A percentile compares a stretch with the other conserved stretches of the same genome.
Conservation (phyloP, 2,113 vertebrate species). For the Pseudorhombus dupliciocellatus region DNA sequence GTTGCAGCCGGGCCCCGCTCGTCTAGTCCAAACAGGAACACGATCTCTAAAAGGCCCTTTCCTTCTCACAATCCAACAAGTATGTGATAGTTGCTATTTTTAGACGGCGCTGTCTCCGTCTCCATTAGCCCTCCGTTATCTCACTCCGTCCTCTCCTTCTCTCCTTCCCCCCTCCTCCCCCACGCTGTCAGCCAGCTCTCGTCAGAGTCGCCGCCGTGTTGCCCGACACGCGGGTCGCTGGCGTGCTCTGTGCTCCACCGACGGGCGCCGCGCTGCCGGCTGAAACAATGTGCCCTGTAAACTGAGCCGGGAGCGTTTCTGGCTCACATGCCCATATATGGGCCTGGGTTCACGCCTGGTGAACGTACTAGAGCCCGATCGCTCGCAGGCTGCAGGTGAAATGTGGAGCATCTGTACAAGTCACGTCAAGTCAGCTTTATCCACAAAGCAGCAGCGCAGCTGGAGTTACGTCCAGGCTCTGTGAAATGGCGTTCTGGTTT, state of each 20-base stretch:
- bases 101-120: conserved; percentile 44
- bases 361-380: conserved; percentile 31
- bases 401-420: neutral
- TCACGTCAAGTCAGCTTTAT: neutral
- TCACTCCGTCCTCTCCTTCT: conserved; percentile 2
- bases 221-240: neutral
- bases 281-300: conserved; percentile 51
- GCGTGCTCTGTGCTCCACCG: neutral
- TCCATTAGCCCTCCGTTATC: conserved; percentile 24
- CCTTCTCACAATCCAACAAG: conserved; percentile 74
- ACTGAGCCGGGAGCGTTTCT: conserved; percentile 45
- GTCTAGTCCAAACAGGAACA: conserved; percentile 59
- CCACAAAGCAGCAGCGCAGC: too few relatives aligned
- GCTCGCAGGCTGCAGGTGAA: conserved; percentile 18
- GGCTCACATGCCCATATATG: conserved; percentile 64
- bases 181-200: conserved; percentile 5
- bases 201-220: neutral
- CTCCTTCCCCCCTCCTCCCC: neutral
- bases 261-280: conserved; percentile 24
- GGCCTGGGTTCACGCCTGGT: conserved; percentile 48
- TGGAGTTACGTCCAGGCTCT: neutral
- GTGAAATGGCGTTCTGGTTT: too few relatives aligned
- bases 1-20: too few relatives aligned
- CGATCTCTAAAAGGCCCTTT: conserved; percentile 53
- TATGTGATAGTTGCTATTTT: conserved; percentile 74